Evolutionary conservation across 2,888 invertebrate genomes (phyloP).

Genomic region (Sipha maydis): DNA sequence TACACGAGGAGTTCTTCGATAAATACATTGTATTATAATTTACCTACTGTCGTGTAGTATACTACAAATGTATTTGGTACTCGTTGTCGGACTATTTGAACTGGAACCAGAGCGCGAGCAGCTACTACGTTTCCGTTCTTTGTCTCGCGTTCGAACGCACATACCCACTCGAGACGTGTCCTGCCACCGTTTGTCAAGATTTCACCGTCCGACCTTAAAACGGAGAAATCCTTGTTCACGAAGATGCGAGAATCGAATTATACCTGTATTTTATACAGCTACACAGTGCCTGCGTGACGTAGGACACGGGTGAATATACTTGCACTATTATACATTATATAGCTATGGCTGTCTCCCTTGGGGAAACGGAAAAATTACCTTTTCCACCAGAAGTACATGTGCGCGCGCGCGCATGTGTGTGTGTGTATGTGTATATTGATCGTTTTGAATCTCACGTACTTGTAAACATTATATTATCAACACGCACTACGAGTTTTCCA

Average conservation of each 20-base stretch:
- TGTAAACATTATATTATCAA: background rate
- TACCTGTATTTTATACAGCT: background rate
- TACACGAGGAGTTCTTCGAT: no score
- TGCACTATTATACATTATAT: no score
- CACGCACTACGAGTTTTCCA: conserved; percentile 49
- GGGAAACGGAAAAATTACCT: conserved; percentile 22
- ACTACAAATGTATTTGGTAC: no score
- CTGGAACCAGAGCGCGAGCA: background rate
- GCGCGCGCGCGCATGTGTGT: no score
- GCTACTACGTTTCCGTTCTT: background rate
- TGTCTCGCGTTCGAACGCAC: background rate
- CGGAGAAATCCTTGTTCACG: conserved; percentile 12
- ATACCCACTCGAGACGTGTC: background rate
- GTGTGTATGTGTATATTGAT: background rate
- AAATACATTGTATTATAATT: no score
- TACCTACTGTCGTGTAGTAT: no score
- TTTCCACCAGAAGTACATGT: background rate
- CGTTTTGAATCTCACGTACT: conserved; percentile 8
- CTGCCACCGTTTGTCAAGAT: background rate
- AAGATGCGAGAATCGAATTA: conserved; percentile 12
- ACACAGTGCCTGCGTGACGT: no score
- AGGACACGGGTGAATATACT: background rate
- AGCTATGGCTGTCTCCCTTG: background rate
- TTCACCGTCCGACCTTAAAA: conserved; percentile 25
- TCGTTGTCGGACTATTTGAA: background rate